Conservation (phyloP, 2,113 vertebrate species). For the Globicephala melas region DNA sequence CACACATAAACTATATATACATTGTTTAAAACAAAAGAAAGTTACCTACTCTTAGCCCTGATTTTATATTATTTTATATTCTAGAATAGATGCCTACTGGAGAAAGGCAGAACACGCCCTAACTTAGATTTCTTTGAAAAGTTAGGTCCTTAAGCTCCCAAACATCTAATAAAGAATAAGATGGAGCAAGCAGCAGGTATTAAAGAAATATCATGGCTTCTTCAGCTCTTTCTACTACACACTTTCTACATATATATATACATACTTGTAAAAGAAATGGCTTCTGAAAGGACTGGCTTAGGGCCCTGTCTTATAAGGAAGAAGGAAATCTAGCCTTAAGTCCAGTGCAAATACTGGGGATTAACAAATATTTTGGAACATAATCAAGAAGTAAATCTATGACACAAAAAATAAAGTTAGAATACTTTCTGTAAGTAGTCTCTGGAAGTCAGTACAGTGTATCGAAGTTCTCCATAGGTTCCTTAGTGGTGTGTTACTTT, state of each 20-base stretch:
- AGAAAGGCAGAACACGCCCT: not conserved
- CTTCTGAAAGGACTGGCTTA: not conserved
- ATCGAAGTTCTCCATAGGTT: not conserved
- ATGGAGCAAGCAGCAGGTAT: not conserved
- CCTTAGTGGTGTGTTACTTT: not conserved
- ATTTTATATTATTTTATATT: slow-evolving; percentile 17
- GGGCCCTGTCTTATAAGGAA: not conserved
- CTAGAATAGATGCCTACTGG: not conserved
- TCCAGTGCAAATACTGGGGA: not conserved
- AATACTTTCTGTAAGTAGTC: not conserved
- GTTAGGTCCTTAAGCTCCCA: not conserved
- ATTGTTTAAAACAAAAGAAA: not conserved
- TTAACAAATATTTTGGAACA: not conserved
- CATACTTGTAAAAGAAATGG: not conserved
- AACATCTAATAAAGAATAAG: not conserved
- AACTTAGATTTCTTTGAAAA: slow-evolving; percentile 28
- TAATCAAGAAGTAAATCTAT: not conserved
- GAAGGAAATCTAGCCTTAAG: not conserved
- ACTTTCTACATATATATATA: not conserved
- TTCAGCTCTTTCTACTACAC: not conserved
- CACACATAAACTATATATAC: not conserved
- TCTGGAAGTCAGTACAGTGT: not conserved
- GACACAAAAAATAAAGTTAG: not conserved
- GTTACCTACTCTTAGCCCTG: not conserved
- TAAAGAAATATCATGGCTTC: not conserved